Evolutionary conservation across 2,113 vertebrate species (phyloP), one percentile per base, ranked within the genome.

Genomic region (Dicerorhinus sumatrensis): DNA sequence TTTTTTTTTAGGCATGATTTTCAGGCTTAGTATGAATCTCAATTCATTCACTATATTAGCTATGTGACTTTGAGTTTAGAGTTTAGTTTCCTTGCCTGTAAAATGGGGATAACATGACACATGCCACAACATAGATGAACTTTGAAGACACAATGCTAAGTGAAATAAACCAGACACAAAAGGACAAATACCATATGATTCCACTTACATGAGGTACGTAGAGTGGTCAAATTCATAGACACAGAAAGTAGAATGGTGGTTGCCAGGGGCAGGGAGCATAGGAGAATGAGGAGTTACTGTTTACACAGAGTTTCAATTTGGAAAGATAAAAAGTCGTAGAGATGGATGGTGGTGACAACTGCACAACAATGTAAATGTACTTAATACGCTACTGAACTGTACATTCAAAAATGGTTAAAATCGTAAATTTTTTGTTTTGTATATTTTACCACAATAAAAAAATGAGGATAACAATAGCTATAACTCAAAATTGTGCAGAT

Each of bases 61-160:
- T 90, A 65, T 21, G 46, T 42, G 48, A 93, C 33, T 60, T 36
- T 48, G 20, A 62, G 31, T 89, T 63, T 76, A 76, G 20, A 62
- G 31, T 89, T 63, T 76, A 76, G 62, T 13, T 80, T 95, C 39
- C 29, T 90, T 85, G 62, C 48, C 5, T 69, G 21, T 60, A 67
- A 96, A 88, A 82, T 14, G 6, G 13, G 20, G n/a, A 39, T 92
- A 89, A 85, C 17, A 69, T 62, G 51, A 94, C 63, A 94, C 72
- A 65, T 46, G 11, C 36, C 51, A 87, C 8, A 29, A 48, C 39
- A 31, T 0, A 58, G 51, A 94, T 60, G 75, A 70, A 60, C 70
- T 85, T 5, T 76, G 46, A 93, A 82, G 6, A 88, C 13, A 86
- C 33, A 79, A 91, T 9, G 65, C 23, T n/a, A 79, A 79, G 79